These are phyloP conservation scores for Diuraphis noxia DNA, from an alignment of 1,140 invertebrate genomes.

Conservation along the genomic window DNA sequence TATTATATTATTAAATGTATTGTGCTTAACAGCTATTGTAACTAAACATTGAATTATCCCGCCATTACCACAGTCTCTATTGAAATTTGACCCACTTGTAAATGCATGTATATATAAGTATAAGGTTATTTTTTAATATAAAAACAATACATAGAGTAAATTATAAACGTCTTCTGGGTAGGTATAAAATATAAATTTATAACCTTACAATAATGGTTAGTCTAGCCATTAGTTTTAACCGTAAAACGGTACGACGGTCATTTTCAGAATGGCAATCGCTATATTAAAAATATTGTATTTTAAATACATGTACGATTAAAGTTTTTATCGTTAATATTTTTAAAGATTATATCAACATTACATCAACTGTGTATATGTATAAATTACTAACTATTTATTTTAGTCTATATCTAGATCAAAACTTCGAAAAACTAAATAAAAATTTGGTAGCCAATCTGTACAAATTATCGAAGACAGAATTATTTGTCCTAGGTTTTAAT, in stretches of 20 bases:
- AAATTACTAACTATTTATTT: not conserved
- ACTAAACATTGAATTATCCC: not conserved
- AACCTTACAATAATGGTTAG: not conserved
- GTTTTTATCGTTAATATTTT: not conserved
- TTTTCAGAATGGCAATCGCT: not conserved
- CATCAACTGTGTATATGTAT: not conserved
- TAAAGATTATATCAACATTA: not conserved
- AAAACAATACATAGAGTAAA: not conserved
- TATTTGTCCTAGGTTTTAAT: not conserved
- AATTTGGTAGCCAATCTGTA: not conserved
- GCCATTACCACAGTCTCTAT: not conserved
- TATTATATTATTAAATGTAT: too few relatives aligned
- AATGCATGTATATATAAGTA: not conserved
- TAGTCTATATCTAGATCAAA: not conserved
- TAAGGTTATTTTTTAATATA: not conserved
- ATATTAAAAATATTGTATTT: not conserved
- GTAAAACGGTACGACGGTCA: not conserved
- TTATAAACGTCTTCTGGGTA: not conserved
- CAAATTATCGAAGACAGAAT: not conserved
- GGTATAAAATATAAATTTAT: not conserved
- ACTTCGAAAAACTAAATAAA: too few relatives aligned
- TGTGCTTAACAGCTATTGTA: not conserved
- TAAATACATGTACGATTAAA: not conserved
- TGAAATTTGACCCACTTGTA: not conserved
- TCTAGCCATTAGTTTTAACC: not conserved